A percentile compares a stretch with the other conserved stretches of the same genome.
These are phyloP conservation scores for Tamias sibiricus DNA, from an alignment of 2,113 vertebrate genomes.

Conservation along the genomic window DNA sequence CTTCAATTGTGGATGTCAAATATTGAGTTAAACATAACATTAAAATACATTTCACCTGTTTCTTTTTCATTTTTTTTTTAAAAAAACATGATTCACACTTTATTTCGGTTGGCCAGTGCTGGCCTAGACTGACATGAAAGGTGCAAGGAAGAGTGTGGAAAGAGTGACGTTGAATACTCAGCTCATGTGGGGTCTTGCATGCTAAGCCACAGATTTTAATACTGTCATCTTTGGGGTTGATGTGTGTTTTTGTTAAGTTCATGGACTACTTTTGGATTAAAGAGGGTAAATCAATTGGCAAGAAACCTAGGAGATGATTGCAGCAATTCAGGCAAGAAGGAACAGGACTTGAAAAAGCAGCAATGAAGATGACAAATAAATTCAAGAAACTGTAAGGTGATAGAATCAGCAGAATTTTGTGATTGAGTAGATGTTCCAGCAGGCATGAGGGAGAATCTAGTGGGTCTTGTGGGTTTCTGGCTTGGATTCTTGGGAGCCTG, in stretches of 20 bases:
- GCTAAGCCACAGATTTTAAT: background rate
- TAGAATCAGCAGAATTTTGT: conserved; percentile 37
- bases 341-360: background rate
- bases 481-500: background rate
- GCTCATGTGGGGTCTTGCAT: background rate
- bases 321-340: background rate
- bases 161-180: background rate
- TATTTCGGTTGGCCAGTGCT: background rate
- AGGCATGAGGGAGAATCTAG: background rate
- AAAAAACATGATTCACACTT: background rate
- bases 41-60: background rate
- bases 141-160: background rate
- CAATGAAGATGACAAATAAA: background rate
- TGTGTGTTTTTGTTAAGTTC: background rate
- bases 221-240: background rate
- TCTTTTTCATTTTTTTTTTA: background rate
- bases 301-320: background rate
- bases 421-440: background rate
- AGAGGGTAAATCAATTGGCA: background rate
- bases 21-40: background rate
- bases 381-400: background rate
- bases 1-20: background rate
- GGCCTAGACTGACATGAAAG: background rate
- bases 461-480: background rate
- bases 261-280: background rate